Base-by-base conservation (phyloP, 1,140 invertebrate genomes). In the Drosophila hydei region DNA sequence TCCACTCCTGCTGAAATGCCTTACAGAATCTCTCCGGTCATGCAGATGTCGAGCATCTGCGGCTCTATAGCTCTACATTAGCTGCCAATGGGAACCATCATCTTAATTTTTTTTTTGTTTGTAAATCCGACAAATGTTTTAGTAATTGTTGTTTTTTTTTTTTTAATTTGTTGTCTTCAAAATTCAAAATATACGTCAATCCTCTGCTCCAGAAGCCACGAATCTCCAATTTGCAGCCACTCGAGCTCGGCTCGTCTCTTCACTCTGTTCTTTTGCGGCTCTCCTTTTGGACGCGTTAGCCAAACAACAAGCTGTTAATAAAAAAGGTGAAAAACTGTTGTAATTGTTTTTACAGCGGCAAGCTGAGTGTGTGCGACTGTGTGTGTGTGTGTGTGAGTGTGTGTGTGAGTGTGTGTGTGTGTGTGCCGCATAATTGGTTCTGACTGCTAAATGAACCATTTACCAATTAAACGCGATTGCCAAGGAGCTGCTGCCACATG, bases 391-490 rank as follows among this genome's bases (percentile, higher is more conserved):
- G 40, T 36, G 50, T 52, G 47, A 16, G 43, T 38, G 51, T 43
- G 62, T 64, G 54, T 47, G 67, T 47, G 50, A 55, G 43, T 58
- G 47, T 64, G 56, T 40, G 65, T 38, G 65, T 69, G 50, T 25
- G 12, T 36, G 16, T 52, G 56, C 40, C 62, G 64, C 48, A 72
- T 88, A 88, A 88, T 88, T 88, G 83, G 83, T 88, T 88, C 83
- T 79, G 83, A 83, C 83, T 81, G 83, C 83, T 88, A 88, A 88
- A 88, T 88, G 83, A 88, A 88, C 83, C 83, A 88, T 88, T 88
- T 88, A 87, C 81, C 81, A 87, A 87, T 87, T 87, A 87, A 87
- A 87, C 68, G 62, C 68, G 75, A 83, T 83, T 83, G 79, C 79
- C 79, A 83, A 47, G 42, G 21, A 65, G 50, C 55, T 43, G 71